phyloP scores from a whole-genome alignment of 2,797 vertebrate species.

The Cryptoblepharus egeriae region DNA sequence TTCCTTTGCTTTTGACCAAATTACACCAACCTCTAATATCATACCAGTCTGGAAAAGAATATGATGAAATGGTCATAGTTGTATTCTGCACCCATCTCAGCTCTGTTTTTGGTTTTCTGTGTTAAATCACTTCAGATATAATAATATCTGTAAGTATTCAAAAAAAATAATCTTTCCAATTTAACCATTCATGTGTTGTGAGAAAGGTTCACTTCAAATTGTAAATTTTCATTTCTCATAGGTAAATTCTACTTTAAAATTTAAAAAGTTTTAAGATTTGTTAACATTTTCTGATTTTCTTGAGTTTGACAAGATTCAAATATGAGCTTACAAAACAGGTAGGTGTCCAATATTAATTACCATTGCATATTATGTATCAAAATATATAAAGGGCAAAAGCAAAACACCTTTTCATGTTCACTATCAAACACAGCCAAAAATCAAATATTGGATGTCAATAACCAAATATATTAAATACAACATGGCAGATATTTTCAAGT shows the following conservation, averaged over 20 bases:
- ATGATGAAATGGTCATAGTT: background rate
- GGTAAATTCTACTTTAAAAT: background rate
- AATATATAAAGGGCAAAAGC: background rate
- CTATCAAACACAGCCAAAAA: background rate
- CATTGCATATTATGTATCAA: background rate
- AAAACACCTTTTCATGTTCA: background rate
- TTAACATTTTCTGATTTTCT: background rate
- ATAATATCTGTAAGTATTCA: background rate
- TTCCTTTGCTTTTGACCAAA: conserved; percentile 30
- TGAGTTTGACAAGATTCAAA: background rate
- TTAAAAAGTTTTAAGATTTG: background rate
- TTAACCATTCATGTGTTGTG: background rate
- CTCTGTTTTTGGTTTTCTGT: too few species aligned
- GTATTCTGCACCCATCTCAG: background rate
- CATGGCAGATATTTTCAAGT: too few species aligned
- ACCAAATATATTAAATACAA: background rate
- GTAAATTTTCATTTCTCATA: background rate
- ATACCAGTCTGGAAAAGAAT: conserved; percentile 28
- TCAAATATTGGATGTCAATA: background rate
- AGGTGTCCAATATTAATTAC: background rate
- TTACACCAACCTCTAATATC: background rate
- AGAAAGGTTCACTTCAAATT: background rate
- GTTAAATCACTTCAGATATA: background rate
- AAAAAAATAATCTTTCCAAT: background rate
- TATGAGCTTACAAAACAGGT: background rate